Conservation (phyloP, 2,888 invertebrate species). For the Biston betularia region DNA sequence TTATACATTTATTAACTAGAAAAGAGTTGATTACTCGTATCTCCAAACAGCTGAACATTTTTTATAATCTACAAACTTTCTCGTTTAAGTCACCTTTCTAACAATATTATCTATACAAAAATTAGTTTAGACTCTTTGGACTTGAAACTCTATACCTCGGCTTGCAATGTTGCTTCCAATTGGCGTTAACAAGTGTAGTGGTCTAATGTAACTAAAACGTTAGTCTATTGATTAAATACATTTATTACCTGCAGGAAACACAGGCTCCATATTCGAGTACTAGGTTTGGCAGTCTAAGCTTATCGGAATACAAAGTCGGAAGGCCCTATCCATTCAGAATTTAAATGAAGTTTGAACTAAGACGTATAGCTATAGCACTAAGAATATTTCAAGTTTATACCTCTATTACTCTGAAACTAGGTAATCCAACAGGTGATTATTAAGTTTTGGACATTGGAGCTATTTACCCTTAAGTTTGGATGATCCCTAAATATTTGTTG, state of each 20-base stretch:
- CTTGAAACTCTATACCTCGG: no score
- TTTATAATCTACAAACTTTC: no score
- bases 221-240: neutral
- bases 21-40: no score
- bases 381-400: slow-evolving; percentile 1
- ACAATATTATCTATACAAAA: no score
- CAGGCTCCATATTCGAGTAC: slow-evolving; percentile 21
- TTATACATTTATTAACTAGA: no score
- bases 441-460: slow-evolving; percentile 13
- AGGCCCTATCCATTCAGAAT: slow-evolving; percentile 21
- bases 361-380: neutral
- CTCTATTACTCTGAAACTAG: neutral
- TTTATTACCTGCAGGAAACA: slow-evolving; percentile 27
- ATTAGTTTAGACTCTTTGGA: no score
- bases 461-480: slow-evolving; percentile 4
- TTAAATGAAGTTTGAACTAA: slow-evolving; percentile 16
- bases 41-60: no score
- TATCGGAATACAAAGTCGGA: slow-evolving; percentile 12
- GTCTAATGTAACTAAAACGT: neutral
- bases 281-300: slow-evolving; percentile 19
- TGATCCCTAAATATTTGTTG: slow-evolving; percentile 9
- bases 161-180: no score
- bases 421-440: slow-evolving; percentile 17
- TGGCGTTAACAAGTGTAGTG: neutral
- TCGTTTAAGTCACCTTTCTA: no score